Conservation (phyloP, 2,797 vertebrate species). For the Artibeus jamaicensis region DNA sequence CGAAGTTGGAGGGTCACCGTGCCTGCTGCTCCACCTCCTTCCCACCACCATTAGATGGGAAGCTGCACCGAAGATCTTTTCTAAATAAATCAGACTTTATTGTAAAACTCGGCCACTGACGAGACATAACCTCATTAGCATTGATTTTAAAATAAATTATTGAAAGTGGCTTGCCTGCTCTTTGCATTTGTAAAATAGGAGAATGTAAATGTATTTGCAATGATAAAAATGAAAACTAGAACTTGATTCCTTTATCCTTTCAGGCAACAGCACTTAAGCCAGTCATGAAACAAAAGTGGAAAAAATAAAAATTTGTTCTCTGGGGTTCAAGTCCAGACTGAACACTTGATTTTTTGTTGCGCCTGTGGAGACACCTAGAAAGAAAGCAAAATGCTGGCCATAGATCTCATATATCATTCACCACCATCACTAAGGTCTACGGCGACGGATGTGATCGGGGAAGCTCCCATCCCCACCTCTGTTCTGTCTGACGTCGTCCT, state of each 20-base stretch:
- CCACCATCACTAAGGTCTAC: neutral
- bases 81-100: constrained; percentile 88
- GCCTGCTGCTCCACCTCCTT: constrained; percentile 72
- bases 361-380: constrained; percentile 41
- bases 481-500: neutral
- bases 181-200: constrained; percentile 83
- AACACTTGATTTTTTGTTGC: neutral
- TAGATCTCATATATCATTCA: neutral
- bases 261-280: constrained; percentile 43
- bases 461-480: neutral
- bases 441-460: neutral
- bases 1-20: constrained; percentile 79
- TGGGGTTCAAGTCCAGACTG: constrained; percentile 30
- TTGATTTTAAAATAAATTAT: constrained; percentile 89
- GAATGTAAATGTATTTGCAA: constrained; percentile 76
- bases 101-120: constrained; percentile 82
- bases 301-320: neutral
- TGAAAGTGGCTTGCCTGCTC: constrained; percentile 84
- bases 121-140: constrained; percentile 86
- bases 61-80: constrained; percentile 83
- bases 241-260: constrained; percentile 69
- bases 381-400: constrained; percentile 5
- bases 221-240: constrained; percentile 70
- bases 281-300: neutral
- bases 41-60: constrained; percentile 80